Percentiles rank a stretch among this genome's conserved stretches.
Conservation (phyloP, 1,140 invertebrate genomes). For the Eciton burchellii region DNA sequence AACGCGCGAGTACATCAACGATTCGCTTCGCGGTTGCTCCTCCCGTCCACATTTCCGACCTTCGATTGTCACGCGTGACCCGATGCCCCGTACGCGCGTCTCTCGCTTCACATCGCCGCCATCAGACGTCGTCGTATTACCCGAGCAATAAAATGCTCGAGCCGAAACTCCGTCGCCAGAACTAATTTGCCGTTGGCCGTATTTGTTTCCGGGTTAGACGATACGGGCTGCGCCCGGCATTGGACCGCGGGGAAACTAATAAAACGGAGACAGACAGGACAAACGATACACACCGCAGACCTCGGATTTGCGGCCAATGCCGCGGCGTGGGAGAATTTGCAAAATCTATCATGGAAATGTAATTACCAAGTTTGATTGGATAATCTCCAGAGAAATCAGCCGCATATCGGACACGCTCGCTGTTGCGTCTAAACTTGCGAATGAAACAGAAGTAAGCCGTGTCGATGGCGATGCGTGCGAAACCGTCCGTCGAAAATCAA, state of each 20-base stretch:
- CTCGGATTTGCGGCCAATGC: slow-evolving; percentile 43
- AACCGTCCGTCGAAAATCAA: slow-evolving; percentile 58
- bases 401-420: slow-evolving; percentile 25
- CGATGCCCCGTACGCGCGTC: background rate
- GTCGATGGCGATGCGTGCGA: slow-evolving; percentile 17
- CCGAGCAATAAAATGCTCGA: slow-evolving; percentile 53
- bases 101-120: slow-evolving; percentile 1
- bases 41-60: background rate
- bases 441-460: slow-evolving; percentile 41
- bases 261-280: slow-evolving; percentile 50
- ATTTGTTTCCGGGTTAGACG: slow-evolving; percentile 54
- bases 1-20: background rate
- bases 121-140: slow-evolving; percentile 33
- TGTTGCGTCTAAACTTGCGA: slow-evolving; percentile 44
- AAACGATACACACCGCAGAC: slow-evolving; percentile 49
- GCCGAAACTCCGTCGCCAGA: slow-evolving; percentile 48
- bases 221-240: background rate
- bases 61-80: slow-evolving; percentile 19
- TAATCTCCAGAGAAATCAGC: slow-evolving; percentile 62
- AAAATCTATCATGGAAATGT: slow-evolving; percentile 75
- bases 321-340: slow-evolving; percentile 56
- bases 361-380: slow-evolving; percentile 79
- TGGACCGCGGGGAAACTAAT: slow-evolving; percentile 50
- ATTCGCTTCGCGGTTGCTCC: background rate
- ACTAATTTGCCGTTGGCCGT: slow-evolving; percentile 49